Evolutionary conservation across 2,113 vertebrate species (phyloP).

Genomic region (Deroptyus accipitrinus): DNA sequence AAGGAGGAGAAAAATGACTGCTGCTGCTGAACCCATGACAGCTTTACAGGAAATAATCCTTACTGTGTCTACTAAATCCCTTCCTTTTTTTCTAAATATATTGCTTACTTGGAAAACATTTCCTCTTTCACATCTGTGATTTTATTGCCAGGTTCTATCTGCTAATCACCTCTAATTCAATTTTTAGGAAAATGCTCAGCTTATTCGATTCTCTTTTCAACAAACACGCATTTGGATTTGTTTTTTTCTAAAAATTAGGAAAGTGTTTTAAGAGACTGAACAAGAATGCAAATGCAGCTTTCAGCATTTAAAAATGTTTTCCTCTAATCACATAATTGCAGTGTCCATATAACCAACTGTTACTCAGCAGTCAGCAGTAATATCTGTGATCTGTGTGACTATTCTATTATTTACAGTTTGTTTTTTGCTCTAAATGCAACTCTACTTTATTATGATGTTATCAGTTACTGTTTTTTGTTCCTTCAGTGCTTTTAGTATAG

Average conservation of each 20-base stretch:
- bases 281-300: not conserved
- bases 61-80: not conserved
- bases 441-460: not conserved
- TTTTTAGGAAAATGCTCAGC: not conserved
- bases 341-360: not conserved
- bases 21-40: too few species aligned
- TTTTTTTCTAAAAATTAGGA: not conserved
- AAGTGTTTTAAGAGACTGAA: not conserved
- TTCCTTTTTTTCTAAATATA: not conserved
- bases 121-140: not conserved
- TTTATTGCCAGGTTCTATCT: not conserved
- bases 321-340: not conserved
- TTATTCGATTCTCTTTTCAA: not conserved
- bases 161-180: not conserved
- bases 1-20: too few species aligned
- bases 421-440: not conserved
- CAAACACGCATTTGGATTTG: not conserved
- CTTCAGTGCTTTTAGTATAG: not conserved
- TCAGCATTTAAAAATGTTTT: conserved; percentile 4
- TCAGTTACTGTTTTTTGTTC: not conserved
- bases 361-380: not conserved
- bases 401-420: not conserved
- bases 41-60: not conserved
- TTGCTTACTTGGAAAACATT: not conserved
- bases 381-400: not conserved